Conservation (phyloP, 1,140 invertebrate genomes). For the Agrilus planipennis region DNA sequence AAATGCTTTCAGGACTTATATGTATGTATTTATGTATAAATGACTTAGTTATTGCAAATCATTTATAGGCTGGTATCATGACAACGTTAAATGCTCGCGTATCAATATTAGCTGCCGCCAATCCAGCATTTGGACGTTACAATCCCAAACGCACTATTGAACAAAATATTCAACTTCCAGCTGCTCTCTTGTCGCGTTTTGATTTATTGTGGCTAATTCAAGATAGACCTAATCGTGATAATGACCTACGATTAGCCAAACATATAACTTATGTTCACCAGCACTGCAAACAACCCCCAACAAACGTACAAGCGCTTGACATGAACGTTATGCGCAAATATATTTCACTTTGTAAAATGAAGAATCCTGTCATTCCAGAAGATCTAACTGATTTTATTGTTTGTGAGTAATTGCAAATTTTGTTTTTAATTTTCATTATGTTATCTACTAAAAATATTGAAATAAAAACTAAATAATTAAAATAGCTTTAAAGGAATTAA, state of each 20-base stretch:
- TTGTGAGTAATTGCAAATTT: too few relatives aligned
- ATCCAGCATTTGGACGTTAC: conserved; percentile 96
- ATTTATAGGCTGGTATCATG: conserved; percentile 84
- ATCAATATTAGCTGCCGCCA: conserved; percentile 96
- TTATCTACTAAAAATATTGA: too few relatives aligned
- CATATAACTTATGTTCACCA: conserved; percentile 98
- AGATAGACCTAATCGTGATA: conserved; percentile 85
- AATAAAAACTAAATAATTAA: too few relatives aligned
- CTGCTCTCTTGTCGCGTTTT: conserved; percentile 95
- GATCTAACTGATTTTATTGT: conserved; percentile 85
- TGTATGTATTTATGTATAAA: too few relatives aligned
- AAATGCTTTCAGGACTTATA: too few relatives aligned
- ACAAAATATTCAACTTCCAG: conserved; percentile 96
- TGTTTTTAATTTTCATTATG: too few relatives aligned
- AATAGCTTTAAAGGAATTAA: too few relatives aligned
- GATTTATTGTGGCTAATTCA: conserved; percentile 97
- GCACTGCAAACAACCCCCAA: conserved; percentile 76
- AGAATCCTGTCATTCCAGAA: conserved; percentile 76
- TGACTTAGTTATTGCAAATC: too few relatives aligned
- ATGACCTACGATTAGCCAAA: conserved; percentile 87
- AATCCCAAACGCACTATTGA: conserved; percentile 91
- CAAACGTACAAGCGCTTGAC: conserved; percentile 62
- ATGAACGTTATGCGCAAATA: conserved; percentile 94
- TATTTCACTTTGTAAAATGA: conserved; percentile 82
- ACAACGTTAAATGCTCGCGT: conserved; percentile 93